Conservation (phyloP, 2,797 vertebrate genomes). For the Phrynocephalus vlangalii region DNA sequence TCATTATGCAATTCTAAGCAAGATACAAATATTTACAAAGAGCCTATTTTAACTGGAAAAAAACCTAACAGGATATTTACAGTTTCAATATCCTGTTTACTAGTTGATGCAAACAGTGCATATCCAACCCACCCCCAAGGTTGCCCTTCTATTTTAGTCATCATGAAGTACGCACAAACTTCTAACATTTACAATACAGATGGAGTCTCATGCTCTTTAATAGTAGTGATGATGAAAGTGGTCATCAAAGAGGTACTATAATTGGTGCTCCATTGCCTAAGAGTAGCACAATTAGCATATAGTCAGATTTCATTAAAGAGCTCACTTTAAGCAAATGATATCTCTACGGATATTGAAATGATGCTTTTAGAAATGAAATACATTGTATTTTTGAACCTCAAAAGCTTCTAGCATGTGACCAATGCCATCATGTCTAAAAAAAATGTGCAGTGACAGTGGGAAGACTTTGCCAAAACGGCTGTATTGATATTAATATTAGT, state of each 20-base stretch:
- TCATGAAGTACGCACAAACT: conserved; percentile 4
- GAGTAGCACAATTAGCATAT: background rate
- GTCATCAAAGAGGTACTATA: background rate
- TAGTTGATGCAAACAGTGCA: conserved; percentile 34
- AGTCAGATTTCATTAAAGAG: background rate
- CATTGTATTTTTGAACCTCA: conserved; percentile 5
- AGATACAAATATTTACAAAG: background rate
- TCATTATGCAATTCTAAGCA: background rate
- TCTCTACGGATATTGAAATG: background rate
- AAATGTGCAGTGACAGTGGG: background rate
- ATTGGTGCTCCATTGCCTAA: background rate
- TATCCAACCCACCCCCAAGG: conserved; percentile 31
- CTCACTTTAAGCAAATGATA: conserved; percentile 20
- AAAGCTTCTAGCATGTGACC: background rate
- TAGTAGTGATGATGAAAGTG: background rate
- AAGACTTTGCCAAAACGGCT: background rate
- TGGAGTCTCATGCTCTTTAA: background rate
- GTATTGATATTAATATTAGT: background rate
- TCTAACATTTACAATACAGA: background rate
- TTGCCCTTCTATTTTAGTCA: background rate
- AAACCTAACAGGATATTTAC: conserved; percentile 61
- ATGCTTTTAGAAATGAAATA: conserved; percentile 40
- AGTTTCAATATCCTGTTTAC: conserved; percentile 70
- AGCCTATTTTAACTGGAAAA: conserved; percentile 20
- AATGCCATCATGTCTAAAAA: background rate